Base-by-base conservation (phyloP, 1,140 invertebrate species). In the Drosophila jambulina region DNA sequence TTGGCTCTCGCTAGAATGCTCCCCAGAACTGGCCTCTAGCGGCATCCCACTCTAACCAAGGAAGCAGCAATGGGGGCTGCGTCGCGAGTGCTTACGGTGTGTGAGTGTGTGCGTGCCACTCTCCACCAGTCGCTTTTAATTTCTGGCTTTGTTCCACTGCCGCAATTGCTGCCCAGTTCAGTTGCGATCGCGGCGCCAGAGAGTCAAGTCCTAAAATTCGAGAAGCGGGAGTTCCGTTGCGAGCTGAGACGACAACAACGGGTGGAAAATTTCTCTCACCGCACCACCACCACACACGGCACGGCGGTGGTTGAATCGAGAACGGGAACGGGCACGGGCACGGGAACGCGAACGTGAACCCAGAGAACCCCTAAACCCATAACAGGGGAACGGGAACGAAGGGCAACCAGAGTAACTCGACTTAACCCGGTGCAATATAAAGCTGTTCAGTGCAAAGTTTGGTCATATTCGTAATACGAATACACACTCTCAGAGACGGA, bases 231-330 rank as follows among this genome's bases (percentile, higher is more conserved):
- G 42, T 75, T 34, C 23, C 32, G 56, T 49, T 63, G 58, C 48
- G 34, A 51, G 48, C 43, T 78, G 68, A 53, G n/a, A 32, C 27
- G 10, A 51, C 49, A 29, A 38, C 53, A 38, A 76, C 85, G 86
- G 86, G 86, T 86, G 86, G 86, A 90, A 90, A 91, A 79, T 85
- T 90, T 88, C 77, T 59, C 68, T 53, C 49, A 74, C 38, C 59
- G 45, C 19, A 59, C 76, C 63, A 72, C 72, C 49, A 71, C n/a
- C 27, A 19, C 48, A 29, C 48, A 49, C 48, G 17, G 17, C 46
- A 54, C 48, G 49, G 63, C 65, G 80, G 85, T 88, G 85, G 85
- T 86, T 78, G 78, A 90, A 91, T 79, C 71, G 65, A 38, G 67
- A 32, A 46, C 61, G 63, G 59, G 42, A 46, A 46, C 64, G 65